These are phyloP conservation scores for Pterocles gutturalis DNA, from an alignment of 2,113 vertebrate genomes.

Conservation along the genomic window DNA sequence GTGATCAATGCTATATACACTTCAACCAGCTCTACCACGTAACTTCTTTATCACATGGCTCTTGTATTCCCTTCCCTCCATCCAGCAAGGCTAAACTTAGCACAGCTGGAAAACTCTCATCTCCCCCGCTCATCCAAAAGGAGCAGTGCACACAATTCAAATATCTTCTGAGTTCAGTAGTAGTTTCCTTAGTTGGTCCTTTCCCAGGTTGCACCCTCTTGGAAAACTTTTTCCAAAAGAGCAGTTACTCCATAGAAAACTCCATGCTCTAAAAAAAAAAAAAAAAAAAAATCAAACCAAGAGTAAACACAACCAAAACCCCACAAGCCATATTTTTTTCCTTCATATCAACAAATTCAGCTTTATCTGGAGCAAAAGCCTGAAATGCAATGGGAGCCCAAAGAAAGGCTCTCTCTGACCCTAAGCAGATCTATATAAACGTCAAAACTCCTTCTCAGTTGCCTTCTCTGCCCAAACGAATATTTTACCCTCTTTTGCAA, in stretches of 20 bases:
- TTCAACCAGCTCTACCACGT: not conserved
- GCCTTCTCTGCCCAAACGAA: not conserved
- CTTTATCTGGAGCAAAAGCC: not conserved
- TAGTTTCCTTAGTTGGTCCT: not conserved
- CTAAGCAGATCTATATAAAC: not conserved
- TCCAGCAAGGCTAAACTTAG: not conserved
- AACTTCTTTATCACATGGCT: not conserved
- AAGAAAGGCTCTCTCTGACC: not conserved
- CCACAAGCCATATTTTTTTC: not conserved
- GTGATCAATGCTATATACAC: not conserved
- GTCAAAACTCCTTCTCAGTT: not conserved
- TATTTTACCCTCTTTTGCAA: not conserved
- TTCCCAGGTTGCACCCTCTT: not conserved
- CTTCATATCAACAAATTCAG: not conserved
- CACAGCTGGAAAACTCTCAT: not conserved
- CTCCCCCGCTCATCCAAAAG: not conserved
- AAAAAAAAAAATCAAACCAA: no score
- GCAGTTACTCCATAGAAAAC: not conserved
- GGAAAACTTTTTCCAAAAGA: not conserved
- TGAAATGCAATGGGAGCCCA: not conserved
- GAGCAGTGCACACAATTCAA: not conserved
- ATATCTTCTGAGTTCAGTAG: not conserved
- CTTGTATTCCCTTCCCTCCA: not conserved
- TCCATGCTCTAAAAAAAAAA: not conserved
- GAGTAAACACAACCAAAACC: not conserved